A percentile compares a stretch with the other conserved stretches of the same genome.
Conservation (phyloP, 2,113 vertebrate genomes). For the Engystomops pustulosus region DNA sequence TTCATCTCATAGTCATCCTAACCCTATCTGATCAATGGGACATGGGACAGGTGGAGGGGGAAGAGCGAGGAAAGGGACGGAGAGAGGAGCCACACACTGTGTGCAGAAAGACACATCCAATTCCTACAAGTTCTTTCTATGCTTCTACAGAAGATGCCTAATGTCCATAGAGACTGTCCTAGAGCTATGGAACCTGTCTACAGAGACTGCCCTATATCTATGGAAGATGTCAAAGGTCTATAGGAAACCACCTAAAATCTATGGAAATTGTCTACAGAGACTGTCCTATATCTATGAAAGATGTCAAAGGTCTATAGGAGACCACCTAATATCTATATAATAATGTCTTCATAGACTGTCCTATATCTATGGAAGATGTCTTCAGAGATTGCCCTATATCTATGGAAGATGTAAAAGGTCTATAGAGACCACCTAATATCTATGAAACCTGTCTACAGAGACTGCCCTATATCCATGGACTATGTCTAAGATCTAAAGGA, state of each 20-base stretch:
- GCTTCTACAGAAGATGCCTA: too few relatives aligned
- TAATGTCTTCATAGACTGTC: not conserved
- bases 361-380: not conserved
- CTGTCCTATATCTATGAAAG: too few relatives aligned
- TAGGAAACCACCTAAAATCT: not conserved
- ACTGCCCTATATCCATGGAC: not conserved
- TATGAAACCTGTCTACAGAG: not conserved
- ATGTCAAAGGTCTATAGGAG: too few relatives aligned
- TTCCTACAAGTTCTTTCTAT: too few relatives aligned
- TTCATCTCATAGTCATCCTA: not conserved
- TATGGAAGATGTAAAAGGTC: not conserved
- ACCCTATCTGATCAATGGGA: constrained; percentile 11
- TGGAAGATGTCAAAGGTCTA: not conserved
- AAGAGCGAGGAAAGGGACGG: not conserved
- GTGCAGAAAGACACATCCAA: too few relatives aligned
- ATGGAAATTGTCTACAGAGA: too few relatives aligned
- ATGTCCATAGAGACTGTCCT: too few relatives aligned
- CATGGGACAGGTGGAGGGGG: not conserved
- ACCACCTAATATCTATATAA: too few relatives aligned
- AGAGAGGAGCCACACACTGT: not conserved
- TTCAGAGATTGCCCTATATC: not conserved
- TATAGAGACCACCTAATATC: not conserved
- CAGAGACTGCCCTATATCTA: too few relatives aligned
- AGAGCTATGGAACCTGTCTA: not conserved
- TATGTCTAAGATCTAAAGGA: too few relatives aligned